A percentile compares a stretch with the other conserved stretches of the same genome.
phyloP scores from a whole-genome alignment of 2,113 vertebrate genomes.

The Heterotilapia buettikoferi region DNA sequence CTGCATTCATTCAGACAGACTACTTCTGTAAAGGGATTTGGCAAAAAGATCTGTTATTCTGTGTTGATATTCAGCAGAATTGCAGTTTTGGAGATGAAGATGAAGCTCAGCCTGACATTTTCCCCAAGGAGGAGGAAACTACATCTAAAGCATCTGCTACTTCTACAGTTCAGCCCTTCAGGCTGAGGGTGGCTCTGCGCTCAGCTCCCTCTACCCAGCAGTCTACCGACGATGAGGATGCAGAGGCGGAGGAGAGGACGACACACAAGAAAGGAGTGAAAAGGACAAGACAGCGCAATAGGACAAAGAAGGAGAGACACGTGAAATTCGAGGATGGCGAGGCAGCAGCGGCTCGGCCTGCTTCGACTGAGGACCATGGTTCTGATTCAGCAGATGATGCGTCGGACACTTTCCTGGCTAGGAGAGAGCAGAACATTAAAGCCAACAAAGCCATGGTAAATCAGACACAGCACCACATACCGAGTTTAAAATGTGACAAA shows the following conservation, averaged over 20 bases:
- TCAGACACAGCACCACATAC: rapidly evolving
- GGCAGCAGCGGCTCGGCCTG: neutral
- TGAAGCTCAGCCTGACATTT: neutral
- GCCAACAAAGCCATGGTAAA: slow-evolving; percentile 76
- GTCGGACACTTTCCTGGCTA: slow-evolving; percentile 48
- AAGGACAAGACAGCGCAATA: neutral
- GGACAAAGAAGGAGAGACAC: neutral
- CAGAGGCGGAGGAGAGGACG: neutral
- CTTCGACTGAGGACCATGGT: neutral
- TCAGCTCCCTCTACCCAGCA: neutral
- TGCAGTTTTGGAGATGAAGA: neutral
- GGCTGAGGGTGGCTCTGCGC: slow-evolving; percentile 58
- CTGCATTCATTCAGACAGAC: neutral
- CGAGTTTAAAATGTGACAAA: rapidly evolving
- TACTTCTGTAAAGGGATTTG: neutral
- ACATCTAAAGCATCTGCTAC: neutral
- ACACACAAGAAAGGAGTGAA: neutral
- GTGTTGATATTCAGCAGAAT: neutral
- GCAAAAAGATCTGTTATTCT: neutral
- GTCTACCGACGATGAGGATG: slow-evolving; percentile 13
- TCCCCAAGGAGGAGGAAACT: neutral
- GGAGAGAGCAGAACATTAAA: slow-evolving; percentile 68
- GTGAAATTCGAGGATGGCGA: slow-evolving; percentile 21
- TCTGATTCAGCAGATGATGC: slow-evolving; percentile 38
- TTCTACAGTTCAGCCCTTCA: slow-evolving; percentile 18